These are phyloP conservation scores for Leptinotarsa undecemlineata DNA, from an alignment of 1,140 invertebrate genomes.

Conservation along the genomic window DNA sequence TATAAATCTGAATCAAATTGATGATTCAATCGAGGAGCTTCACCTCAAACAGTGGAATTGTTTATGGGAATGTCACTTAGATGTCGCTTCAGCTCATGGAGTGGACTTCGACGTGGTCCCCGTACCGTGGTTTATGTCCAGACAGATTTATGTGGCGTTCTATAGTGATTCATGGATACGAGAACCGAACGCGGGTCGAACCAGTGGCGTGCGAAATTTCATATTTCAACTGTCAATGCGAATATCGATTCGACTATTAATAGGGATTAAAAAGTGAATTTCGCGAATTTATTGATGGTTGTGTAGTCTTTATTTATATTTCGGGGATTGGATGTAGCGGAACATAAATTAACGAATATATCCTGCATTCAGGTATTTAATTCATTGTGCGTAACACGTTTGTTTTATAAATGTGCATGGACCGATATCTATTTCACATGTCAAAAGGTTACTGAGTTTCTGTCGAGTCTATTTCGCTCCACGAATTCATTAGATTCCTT, in stretches of 20 bases:
- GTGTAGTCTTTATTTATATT: constrained; percentile 17
- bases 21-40: constrained; percentile 26
- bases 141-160: constrained; percentile 27
- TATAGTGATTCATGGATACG: constrained; percentile 19
- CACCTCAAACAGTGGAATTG: constrained; percentile 28
- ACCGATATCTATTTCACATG: no score
- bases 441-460: no score
- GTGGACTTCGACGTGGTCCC: constrained; percentile 27
- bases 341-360: not conserved
- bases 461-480: no score
- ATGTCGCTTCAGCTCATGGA: constrained; percentile 25
- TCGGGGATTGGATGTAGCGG: not conserved
- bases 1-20: constrained; percentile 14
- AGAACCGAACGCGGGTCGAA: constrained; percentile 11
- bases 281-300: constrained; percentile 7
- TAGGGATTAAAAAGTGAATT: constrained; percentile 15
- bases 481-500: no score
- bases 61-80: constrained; percentile 27
- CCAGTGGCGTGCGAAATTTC: constrained; percentile 22
- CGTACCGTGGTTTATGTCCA: constrained; percentile 28
- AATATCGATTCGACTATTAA: constrained; percentile 16
- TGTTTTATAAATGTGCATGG: no score
- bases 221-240: constrained; percentile 8
- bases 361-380: not conserved
- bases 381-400: not conserved